phyloP scores from a whole-genome alignment of 2,888 invertebrate species.

The Morpho deidamia region DNA sequence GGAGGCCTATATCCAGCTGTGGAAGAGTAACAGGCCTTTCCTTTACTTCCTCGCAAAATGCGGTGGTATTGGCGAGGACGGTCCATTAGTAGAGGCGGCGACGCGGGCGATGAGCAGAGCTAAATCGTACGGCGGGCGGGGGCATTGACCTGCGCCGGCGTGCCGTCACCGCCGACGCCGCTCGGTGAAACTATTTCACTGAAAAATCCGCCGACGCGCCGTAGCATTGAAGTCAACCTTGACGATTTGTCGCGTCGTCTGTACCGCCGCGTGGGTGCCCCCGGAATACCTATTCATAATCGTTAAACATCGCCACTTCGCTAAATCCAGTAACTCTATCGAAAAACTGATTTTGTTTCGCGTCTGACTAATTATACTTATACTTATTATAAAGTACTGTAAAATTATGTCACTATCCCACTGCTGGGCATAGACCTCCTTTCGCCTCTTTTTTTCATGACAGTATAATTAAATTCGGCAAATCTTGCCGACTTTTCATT shows the following conservation, averaged over 20 bases:
- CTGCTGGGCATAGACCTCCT: too few relatives aligned
- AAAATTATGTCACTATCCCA: too few relatives aligned
- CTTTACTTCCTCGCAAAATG: too few relatives aligned
- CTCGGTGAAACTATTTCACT: conserved; percentile 72
- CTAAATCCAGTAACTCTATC: conserved; percentile 22
- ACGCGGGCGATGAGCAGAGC: conserved; percentile 46
- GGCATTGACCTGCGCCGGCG: conserved; percentile 68
- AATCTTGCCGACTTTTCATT: too few relatives aligned
- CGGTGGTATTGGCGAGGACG: conserved; percentile 27
- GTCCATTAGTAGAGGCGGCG: conserved; percentile 43
- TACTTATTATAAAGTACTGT: too few relatives aligned
- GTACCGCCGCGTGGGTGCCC: conserved; percentile 64
- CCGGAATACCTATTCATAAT: conserved; percentile 54
- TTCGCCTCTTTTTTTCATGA: too few relatives aligned
- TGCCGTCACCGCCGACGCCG: conserved; percentile 65
- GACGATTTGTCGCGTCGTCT: conserved; percentile 72
- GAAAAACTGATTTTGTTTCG: conserved; percentile 6
- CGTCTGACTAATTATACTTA: too few relatives aligned
- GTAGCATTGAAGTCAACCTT: conserved; percentile 72
- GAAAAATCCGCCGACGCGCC: conserved; percentile 67
- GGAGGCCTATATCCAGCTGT: too few relatives aligned
- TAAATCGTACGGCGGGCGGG: conserved; percentile 65
- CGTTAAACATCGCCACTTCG: conserved; percentile 64
- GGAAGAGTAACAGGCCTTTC: too few relatives aligned
- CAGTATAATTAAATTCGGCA: too few relatives aligned